Evolutionary conservation across 1,140 invertebrate genomes (phyloP).

Genomic region (Cecropterus lyciades): DNA sequence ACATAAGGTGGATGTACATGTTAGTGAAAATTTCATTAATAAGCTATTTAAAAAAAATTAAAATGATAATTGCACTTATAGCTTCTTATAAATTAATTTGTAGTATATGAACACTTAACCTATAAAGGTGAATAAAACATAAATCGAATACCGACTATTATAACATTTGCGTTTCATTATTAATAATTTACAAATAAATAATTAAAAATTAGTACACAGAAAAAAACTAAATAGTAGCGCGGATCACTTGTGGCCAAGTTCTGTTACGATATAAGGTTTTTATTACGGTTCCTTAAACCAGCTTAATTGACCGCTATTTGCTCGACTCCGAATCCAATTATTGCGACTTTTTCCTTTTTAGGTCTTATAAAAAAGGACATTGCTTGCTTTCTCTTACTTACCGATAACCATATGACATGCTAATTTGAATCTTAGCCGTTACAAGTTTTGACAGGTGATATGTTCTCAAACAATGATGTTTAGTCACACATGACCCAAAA

Average conservation of each 20-base stretch:
- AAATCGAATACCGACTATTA: too few species aligned
- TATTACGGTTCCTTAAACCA: conserved; percentile 44
- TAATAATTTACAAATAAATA: too few species aligned
- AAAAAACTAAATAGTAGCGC: neutral
- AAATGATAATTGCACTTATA: too few species aligned
- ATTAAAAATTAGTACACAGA: too few species aligned
- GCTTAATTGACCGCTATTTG: conserved; percentile 49
- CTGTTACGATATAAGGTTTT: conserved; percentile 49
- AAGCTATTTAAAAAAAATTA: too few species aligned
- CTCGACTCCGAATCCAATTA: conserved; percentile 27
- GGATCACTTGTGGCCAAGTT: conserved; percentile 5
- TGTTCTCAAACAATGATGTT: conserved; percentile 58
- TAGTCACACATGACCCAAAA: conserved; percentile 61
- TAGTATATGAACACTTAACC: too few species aligned
- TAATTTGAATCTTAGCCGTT: conserved; percentile 60
- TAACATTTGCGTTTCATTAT: too few species aligned
- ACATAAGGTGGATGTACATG: too few species aligned
- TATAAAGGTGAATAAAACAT: too few species aligned
- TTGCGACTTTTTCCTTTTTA: conserved; percentile 25
- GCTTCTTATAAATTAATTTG: too few species aligned
- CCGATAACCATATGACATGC: conserved; percentile 50
- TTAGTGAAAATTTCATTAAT: too few species aligned
- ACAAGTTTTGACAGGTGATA: conserved; percentile 58
- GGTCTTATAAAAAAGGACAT: conserved; percentile 29
- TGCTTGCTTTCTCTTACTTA: conserved; percentile 57